Evolutionary conservation across 2,113 vertebrate genomes (phyloP).

Genomic region (Elanoides forficatus): DNA sequence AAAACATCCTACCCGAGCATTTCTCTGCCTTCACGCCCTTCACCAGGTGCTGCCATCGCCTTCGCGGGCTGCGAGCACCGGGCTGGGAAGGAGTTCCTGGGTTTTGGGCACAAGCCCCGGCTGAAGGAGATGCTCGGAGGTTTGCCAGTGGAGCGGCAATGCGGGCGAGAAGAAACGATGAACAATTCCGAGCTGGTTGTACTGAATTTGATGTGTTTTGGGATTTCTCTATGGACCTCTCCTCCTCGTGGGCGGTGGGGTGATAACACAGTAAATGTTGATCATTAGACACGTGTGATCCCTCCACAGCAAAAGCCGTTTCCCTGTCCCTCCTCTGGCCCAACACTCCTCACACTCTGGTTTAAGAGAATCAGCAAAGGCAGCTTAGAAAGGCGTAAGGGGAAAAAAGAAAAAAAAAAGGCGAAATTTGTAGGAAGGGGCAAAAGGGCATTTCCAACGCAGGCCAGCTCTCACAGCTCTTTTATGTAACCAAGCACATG

Average conservation of each 20-base stretch:
- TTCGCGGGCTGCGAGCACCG: rapidly evolving
- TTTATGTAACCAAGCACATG: not conserved
- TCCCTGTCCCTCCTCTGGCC: not conserved
- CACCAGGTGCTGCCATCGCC: rapidly evolving
- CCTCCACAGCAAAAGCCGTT: not conserved
- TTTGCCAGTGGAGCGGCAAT: rapidly evolving
- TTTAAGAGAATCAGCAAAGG: not conserved
- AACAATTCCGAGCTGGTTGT: not conserved
- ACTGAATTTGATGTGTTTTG: not conserved
- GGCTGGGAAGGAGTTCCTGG: rapidly evolving
- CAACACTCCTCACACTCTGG: rapidly evolving
- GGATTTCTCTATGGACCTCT: not conserved
- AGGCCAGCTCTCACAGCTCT: rapidly evolving
- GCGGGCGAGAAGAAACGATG: rapidly evolving
- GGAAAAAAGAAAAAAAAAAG: not conserved
- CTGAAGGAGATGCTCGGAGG: rapidly evolving
- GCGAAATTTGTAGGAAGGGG: not conserved
- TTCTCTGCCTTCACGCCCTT: not conserved
- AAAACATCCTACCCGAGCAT: rapidly evolving
- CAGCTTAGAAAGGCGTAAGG: not conserved
- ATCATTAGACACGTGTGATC: rapidly evolving
- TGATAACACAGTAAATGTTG: not conserved
- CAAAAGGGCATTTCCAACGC: rapidly evolving
- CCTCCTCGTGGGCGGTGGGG: rapidly evolving
- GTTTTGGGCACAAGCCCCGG: not conserved